Percentiles rank a stretch among this genome's conserved stretches.
Conservation (phyloP, 2,888 invertebrate genomes). For the Drosophila yooni region DNA sequence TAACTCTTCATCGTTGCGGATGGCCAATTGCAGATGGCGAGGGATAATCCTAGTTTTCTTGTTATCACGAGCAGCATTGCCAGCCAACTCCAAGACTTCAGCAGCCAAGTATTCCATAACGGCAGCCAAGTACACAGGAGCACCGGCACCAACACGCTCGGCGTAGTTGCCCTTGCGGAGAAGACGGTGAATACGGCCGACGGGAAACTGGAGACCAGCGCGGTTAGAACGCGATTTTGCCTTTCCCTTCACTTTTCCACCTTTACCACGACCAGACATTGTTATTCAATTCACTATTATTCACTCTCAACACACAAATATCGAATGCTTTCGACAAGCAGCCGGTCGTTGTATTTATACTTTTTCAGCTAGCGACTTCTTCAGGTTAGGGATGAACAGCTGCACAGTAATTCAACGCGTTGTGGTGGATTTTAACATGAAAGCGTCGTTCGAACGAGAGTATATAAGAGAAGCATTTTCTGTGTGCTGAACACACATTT, state of each 20-base stretch:
- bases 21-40: constrained; percentile 92
- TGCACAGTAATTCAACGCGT: no score
- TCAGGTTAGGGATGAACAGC: no score
- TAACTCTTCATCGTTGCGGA: constrained; percentile 93
- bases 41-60: constrained; percentile 91
- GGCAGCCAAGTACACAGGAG: constrained; percentile 86
- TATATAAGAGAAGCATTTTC: no score
- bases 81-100: constrained; percentile 88
- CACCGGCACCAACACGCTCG: constrained; percentile 86
- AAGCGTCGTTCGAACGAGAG: no score
- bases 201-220: constrained; percentile 87
- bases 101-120: constrained; percentile 89
- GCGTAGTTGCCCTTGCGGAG: constrained; percentile 87
- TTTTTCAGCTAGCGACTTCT: no score
- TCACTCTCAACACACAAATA: background rate
- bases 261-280: constrained; percentile 84
- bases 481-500: no score
- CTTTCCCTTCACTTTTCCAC: constrained; percentile 85
- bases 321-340: no score
- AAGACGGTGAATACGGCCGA: constrained; percentile 87
- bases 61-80: constrained; percentile 89
- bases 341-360: no score
- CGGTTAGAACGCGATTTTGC: constrained; percentile 86
- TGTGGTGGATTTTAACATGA: no score
- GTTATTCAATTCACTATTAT: constrained; percentile 36